Evolutionary conservation across 2,888 invertebrate genomes (phyloP).

Genomic region (Orthosia cruda): DNA sequence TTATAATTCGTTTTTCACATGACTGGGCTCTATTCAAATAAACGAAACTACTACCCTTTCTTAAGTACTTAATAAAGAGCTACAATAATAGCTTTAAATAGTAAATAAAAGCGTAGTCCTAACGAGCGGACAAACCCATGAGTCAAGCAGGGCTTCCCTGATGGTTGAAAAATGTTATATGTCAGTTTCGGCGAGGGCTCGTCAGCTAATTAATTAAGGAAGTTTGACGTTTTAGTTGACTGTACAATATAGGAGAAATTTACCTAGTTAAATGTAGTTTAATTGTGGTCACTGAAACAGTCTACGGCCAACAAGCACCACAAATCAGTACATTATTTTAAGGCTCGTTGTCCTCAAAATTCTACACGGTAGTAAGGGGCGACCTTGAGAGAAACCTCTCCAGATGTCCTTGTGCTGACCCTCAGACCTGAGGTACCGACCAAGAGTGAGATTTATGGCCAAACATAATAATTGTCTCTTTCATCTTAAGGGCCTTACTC

Average conservation of each 20-base stretch:
- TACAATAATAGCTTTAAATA: constrained; percentile 9
- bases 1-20: constrained; percentile 14
- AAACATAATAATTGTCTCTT: no score
- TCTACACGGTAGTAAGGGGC: no score
- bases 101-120: constrained; percentile 21
- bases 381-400: no score
- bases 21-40: neutral
- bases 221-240: constrained; percentile 1
- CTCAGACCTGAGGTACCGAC: no score
- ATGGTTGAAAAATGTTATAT: constrained; percentile 21
- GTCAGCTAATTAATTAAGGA: constrained; percentile 27
- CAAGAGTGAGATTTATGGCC: no score
- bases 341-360: no score
- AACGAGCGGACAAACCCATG: constrained; percentile 75
- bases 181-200: constrained; percentile 17
- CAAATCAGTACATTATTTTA: no score
- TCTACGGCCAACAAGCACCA: no score
- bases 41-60: neutral
- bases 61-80: neutral
- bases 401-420: no score
- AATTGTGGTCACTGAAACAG: neutral
- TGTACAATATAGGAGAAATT: neutral
- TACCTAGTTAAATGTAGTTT: neutral
- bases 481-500: no score
- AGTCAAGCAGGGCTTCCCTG: constrained; percentile 73